These are phyloP conservation scores for Coleophora deauratella DNA, from an alignment of 2,888 invertebrate genomes.

Conservation along the genomic window DNA sequence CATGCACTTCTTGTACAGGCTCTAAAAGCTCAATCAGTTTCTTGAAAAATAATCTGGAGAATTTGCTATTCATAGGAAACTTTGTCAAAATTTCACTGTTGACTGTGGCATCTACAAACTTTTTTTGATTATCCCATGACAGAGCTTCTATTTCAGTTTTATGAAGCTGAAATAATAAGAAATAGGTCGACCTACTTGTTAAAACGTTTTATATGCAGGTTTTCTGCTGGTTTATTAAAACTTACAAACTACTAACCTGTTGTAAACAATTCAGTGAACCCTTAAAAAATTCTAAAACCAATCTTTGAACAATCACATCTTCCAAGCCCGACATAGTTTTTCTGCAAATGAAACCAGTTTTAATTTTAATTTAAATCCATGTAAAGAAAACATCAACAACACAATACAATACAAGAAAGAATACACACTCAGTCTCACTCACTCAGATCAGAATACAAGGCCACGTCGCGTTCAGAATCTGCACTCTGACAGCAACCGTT, in stretches of 20 bases:
- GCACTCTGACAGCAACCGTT: too few relatives aligned
- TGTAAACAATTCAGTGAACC: conserved; percentile 28
- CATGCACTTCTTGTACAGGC: conserved; percentile 73
- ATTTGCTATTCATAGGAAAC: conserved; percentile 77
- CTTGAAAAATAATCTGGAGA: conserved; percentile 79
- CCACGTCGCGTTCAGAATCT: too few relatives aligned
- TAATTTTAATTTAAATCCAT: too few relatives aligned
- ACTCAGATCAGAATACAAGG: too few relatives aligned
- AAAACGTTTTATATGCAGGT: not conserved
- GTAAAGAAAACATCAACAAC: too few relatives aligned
- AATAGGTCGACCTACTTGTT: not conserved
- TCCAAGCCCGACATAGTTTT: too few relatives aligned
- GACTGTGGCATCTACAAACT: conserved; percentile 74
- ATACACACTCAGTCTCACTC: too few relatives aligned
- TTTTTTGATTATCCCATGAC: conserved; percentile 72
- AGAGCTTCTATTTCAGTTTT: conserved; percentile 31
- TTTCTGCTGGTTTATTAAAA: too few relatives aligned
- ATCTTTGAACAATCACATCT: conserved; percentile 4
- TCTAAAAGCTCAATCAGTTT: conserved; percentile 75
- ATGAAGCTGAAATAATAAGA: conserved; percentile 29
- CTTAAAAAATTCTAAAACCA: conserved; percentile 27
- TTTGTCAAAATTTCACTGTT: conserved; percentile 63
- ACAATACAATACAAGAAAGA: too few relatives aligned
- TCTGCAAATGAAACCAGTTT: too few relatives aligned
- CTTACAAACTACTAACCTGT: conserved; percentile 19